Evolutionary conservation across 1,140 invertebrate genomes (phyloP).

Genomic region (Drosophila gunungcola): DNA sequence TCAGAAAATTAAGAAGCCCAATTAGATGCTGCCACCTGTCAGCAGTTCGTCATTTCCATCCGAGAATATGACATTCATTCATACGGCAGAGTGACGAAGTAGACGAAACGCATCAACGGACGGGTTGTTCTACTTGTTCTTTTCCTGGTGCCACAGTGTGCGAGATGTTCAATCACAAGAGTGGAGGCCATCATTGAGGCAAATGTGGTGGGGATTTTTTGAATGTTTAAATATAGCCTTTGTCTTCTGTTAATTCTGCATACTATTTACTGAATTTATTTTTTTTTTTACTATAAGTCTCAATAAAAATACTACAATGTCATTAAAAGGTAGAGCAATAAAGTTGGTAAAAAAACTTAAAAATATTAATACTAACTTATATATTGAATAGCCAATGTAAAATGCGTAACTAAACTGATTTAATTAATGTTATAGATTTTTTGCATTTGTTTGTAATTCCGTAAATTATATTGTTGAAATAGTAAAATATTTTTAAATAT

Average conservation of each 20-base stretch:
- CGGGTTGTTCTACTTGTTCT: conserved; percentile 48
- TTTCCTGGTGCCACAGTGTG: conserved; percentile 10
- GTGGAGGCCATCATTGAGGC: conserved; percentile 28
- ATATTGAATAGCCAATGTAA: too few relatives aligned
- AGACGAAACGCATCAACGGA: conserved; percentile 70
- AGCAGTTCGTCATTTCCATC: conserved; percentile 84
- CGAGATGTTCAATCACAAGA: conserved; percentile 35
- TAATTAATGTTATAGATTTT: too few relatives aligned
- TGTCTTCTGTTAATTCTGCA: background rate
- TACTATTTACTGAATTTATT: too few relatives aligned
- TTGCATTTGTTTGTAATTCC: too few relatives aligned
- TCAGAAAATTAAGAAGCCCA: conserved; percentile 84
- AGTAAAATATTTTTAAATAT: too few relatives aligned
- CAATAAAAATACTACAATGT: too few relatives aligned
- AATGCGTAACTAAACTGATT: too few relatives aligned
- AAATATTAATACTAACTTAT: too few relatives aligned
- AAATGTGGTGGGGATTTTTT: conserved; percentile 51
- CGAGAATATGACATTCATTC: conserved; percentile 80
- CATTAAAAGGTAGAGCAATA: too few relatives aligned
- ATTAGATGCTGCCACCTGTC: conserved; percentile 84
- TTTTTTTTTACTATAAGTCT: too few relatives aligned
- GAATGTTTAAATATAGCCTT: conserved; percentile 47
- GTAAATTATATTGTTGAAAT: too few relatives aligned
- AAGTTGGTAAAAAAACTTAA: too few relatives aligned
- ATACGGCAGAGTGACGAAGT: conserved; percentile 72